Evolutionary conservation across 2,888 invertebrate genomes (phyloP), one percentile per base, ranked within the genome.

Genomic region (Drosophila sordidula): DNA sequence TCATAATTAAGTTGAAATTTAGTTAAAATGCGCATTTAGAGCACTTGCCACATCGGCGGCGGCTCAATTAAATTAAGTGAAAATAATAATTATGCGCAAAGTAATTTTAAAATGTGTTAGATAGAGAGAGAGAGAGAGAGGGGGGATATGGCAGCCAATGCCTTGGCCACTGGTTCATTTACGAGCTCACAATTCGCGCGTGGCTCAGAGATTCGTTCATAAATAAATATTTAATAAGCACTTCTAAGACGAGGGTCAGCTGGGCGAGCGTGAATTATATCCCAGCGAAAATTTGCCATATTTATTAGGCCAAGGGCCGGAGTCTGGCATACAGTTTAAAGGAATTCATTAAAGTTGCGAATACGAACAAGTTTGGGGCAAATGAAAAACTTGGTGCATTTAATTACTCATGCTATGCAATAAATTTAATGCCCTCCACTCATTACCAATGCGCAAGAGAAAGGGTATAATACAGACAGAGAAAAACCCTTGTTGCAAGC

Each of bases 31-130:
- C 25, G 44, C 66, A 51, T 62, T 70, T 63, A 64, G 46, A 70
- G 58, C 62, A 66, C 45, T 42, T 29, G 14, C 57, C 11, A 14
- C 25, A 44, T 29, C 29, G 29, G 9, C 29, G 26, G 47, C 55
- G 46, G 71, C 78, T 66, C 88, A 82, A 82, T 82, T 87, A 82
- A 73, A 73, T 75, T 78, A 82, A 85, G 82, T 85, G 88, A 75
- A 78, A 82, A 81, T 72, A 18, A 81, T 72, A 87, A 78, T 72
- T 71, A 66, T 70, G 66, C 44, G 56, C 56, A 52, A 80, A 74
- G 66, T 44, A 42, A 55, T 58, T 47, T 75, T 45, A 41, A 32
- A 32, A 36, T 29, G 36, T 6, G 11, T 50, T 34, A 11, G 12
- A 34, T 4, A 32, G 11, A 42, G 16, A 38, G 6, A 8, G 14